Evolutionary conservation across 2,113 vertebrate genomes (phyloP).

Genomic region (Cyprinodon tularosa): DNA sequence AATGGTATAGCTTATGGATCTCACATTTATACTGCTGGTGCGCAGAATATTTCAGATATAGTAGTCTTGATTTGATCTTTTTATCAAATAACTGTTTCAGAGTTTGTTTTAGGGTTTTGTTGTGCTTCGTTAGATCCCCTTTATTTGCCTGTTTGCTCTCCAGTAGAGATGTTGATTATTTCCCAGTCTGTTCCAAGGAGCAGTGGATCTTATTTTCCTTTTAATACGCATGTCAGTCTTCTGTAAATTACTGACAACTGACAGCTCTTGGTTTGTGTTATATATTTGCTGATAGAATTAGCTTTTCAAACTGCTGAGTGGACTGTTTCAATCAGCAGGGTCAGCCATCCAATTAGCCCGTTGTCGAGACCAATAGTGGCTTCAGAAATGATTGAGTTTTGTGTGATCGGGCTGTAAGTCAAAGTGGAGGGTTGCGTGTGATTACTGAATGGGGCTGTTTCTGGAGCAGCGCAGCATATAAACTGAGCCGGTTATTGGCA

Average conservation of each 20-base stretch:
- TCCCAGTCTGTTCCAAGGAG: neutral
- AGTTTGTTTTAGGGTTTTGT: neutral
- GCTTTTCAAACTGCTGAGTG: constrained; percentile 49
- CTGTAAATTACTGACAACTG: constrained; percentile 36
- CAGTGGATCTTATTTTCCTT: constrained; percentile 10
- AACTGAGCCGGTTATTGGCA: constrained; percentile 19
- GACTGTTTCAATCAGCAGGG: constrained; percentile 49
- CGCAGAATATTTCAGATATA: neutral
- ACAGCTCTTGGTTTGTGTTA: constrained; percentile 39
- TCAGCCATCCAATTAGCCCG: constrained; percentile 61
- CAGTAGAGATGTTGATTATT: neutral
- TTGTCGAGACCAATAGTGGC: constrained; percentile 44
- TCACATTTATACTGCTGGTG: too few relatives aligned
- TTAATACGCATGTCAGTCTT: constrained; percentile 10
- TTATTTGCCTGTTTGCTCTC: neutral
- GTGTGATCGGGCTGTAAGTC: constrained; percentile 41
- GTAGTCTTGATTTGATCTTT: neutral
- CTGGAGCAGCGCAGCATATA: constrained; percentile 4
- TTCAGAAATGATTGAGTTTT: constrained; percentile 60
- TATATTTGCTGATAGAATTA: constrained; percentile 40
- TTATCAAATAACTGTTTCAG: neutral
- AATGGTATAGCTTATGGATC: neutral
- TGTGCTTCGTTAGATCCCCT: neutral
- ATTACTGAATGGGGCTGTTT: constrained; percentile 15
- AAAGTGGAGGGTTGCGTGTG: constrained; percentile 23